A percentile compares a stretch with the other conserved stretches of the same genome.
These are phyloP conservation scores for Patella depressa DNA, from an alignment of 2,888 invertebrate genomes.

Conservation along the genomic window DNA sequence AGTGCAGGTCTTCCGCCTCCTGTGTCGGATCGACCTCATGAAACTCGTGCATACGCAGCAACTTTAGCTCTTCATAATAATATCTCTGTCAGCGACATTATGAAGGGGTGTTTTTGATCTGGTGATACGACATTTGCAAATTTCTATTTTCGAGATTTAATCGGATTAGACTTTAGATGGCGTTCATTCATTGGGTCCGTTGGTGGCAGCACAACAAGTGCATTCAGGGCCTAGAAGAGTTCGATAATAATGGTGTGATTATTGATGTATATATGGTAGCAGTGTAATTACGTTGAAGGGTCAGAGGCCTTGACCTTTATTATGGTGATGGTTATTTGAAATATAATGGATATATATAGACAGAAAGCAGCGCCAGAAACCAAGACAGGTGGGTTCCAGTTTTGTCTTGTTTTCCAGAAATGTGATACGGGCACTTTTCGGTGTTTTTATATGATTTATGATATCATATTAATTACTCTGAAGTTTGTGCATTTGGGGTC, in stretches of 20 bases:
- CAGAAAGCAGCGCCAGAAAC: neutral
- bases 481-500: neutral
- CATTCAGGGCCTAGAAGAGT: neutral
- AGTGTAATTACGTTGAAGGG: neutral
- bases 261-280: neutral
- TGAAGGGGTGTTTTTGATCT: neutral
- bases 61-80: neutral
- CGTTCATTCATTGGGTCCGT: neutral
- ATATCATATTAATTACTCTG: neutral
- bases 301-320: slow-evolving; percentile 6
- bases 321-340: slow-evolving; percentile 1
- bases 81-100: neutral
- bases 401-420: neutral
- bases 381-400: neutral
- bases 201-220: neutral
- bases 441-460: neutral
- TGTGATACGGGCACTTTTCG: neutral
- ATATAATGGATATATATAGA: neutral
- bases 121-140: neutral
- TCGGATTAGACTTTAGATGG: neutral
- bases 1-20: neutral
- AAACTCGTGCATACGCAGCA: neutral
- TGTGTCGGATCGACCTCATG: neutral
- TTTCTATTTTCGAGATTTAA: neutral
- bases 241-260: neutral